Base-by-base conservation (phyloP, 2,888 invertebrate genomes). In the Pocota personata region DNA sequence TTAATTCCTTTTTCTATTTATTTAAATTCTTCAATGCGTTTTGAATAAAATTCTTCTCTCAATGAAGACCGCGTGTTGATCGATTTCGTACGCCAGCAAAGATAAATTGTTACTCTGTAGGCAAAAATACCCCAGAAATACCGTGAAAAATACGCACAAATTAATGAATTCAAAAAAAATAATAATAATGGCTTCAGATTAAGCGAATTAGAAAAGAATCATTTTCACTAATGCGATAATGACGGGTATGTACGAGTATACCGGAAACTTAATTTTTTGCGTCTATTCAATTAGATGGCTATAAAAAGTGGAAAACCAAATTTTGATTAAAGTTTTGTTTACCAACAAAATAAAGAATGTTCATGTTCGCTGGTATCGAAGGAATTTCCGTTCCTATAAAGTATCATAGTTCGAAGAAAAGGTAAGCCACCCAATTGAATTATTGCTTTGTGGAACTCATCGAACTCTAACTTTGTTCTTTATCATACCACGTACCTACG, bases 41-140 rank as follows among this genome's bases (percentile, higher is more conserved):
- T 58, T 3, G 24, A 37, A 12, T 6, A 7, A 43, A 46, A 46
- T 21, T 12, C 12, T 8, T 37, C n/a, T 32, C 40, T 57, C 32
- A 40, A 69, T 69, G n/a, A 16, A 16, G 10, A 40, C 8, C 50
- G 19, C 21, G 19, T 73, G 62, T 37, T 62, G 60, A 73, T 50
- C 7, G 52, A 60, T 52, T 72, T 40, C 52, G 19, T 40, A 35
- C 40, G 72, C 40, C 37, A 35, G 19, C 6, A 52, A 16, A n/a
- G 14, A 52, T 37, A 12, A 55, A 52, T 21, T 66, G 27, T 30
- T 27, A 30, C 21, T 21, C 19, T 30, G 10, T 12, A 21, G 46
- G 30, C 12, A 24, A 46, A 52, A 52, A 35, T 10, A 7, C 24
- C 21, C 43, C 19, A 10, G 19, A 52, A 24, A 37, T 16, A 10